Base-by-base conservation (phyloP, 2,888 invertebrate genomes). In the Baccha elongata region DNA sequence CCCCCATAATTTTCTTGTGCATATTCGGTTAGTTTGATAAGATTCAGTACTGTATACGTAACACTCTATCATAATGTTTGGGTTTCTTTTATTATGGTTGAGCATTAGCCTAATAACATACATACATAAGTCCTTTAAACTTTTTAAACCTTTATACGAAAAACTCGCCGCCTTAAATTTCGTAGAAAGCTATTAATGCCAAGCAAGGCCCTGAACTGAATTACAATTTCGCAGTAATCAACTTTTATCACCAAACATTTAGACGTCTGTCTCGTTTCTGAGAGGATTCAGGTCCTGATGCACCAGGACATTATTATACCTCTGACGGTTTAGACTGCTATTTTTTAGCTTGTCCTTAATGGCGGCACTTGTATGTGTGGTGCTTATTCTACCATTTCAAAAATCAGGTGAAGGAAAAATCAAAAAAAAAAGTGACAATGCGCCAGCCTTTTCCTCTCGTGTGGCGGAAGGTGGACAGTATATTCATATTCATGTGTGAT, bases 231-330 rank as follows among this genome's bases (percentile, higher is more conserved):
- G 76, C 72, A 83, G 76, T 78, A 72, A 73, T 84, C 69, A 84
- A 84, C 64, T 68, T 84, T 84, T 73, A 78, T 78, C 64, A 68
- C 64, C 62, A 40, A 73, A 78, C 73, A 83, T 83, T 83, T 78
- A 84, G 78, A 73, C 73, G 78, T 78, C 78, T 78, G 73, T 44
- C 35, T 50, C 60, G 26, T 10, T 44, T 42, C 17, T 13, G 32
- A 37, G 11, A 55, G 53, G n/a, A 35, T 13, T 4, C 7, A 10
- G 3, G 19, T 6, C 7, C 71, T 64, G 68, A 68, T 64, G 60
- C 48, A 68, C 19, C 19, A 15, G 17, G 46, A 50, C 60, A 72
- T 50, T 58, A 74, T 65, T 81, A n/a, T n/a, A n/a, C n/a, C n/a
- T 65, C 65, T 42, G n/a, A 17, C 13, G 26, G 26, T 26, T 46